Conservation (phyloP, 2,888 invertebrate genomes). For the Octodonta nipae region DNA sequence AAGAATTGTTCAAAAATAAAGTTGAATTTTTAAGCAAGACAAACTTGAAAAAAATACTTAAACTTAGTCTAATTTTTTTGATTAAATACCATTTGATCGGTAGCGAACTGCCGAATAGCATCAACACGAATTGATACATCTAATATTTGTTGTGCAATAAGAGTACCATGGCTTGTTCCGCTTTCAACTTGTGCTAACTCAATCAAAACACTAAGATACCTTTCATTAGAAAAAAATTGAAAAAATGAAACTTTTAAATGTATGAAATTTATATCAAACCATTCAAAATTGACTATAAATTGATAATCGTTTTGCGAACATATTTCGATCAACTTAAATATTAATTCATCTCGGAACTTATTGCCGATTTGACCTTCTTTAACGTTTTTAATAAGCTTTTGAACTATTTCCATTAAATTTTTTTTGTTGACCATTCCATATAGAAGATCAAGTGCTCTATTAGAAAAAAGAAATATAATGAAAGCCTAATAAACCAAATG, state of each 20-base stretch:
- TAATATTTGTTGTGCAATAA: no score
- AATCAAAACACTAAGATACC: slow-evolving; percentile 79
- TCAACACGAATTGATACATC: no score
- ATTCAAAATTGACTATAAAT: slow-evolving; percentile 97
- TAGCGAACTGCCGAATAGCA: no score
- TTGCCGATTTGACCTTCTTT: slow-evolving; percentile 97
- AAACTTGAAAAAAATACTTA: no score
- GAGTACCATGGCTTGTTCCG: slow-evolving; percentile 87
- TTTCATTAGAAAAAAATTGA: no score
- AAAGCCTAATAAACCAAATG: no score
- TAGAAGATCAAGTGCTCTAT: slow-evolving; percentile 55
- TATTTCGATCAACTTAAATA: slow-evolving; percentile 93
- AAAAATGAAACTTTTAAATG: no score
- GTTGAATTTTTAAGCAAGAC: no score
- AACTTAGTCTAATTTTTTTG: no score
- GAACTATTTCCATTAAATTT: slow-evolving; percentile 98
- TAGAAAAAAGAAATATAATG: slow-evolving; percentile 92
- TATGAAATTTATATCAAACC: no score
- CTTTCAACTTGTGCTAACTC: slow-evolving; percentile 93
- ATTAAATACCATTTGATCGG: no score
- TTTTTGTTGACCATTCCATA: slow-evolving; percentile 93
- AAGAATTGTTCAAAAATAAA: no score
- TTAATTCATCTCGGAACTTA: slow-evolving; percentile 86
- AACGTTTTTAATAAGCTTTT: slow-evolving; percentile 94
- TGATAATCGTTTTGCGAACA: slow-evolving; percentile 99